Evolutionary conservation across 1,140 invertebrate genomes (phyloP), one percentile per base, ranked within the genome.

Genomic region (Drosophila rufa): DNA sequence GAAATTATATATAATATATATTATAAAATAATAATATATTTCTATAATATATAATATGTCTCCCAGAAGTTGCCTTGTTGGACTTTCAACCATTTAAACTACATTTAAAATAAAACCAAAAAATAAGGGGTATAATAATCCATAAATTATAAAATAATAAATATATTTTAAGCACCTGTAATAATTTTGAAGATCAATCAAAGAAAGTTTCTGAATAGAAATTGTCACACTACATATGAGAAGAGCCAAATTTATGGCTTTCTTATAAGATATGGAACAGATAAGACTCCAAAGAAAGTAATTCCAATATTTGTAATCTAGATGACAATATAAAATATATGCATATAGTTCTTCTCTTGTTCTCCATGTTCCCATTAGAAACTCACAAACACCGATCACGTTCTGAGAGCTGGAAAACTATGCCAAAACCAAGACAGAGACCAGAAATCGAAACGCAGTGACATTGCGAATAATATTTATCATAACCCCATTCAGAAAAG

Each of bases 401-500:
- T 64, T 58, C 62, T 58, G 36, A 58, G 42, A 42, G 17, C n/a
- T 55, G 22, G 7, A 68, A 33, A 78, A 77, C 17, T 61, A 57
- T 69, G 74, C 43, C 64, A 55, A 64, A 22, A 12, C 40, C 40
- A 40, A 36, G 46, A 5, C 22, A 19, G 17, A 11, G 45, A 30
- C 43, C 36, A 73, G 75, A 70, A 61, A 77, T 59, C 51, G 67
- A 61, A 60, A 38, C 59, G 55, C 50, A 61, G 74, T 76, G 62
- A 76, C 74, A 76, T 74, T 55, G 75, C 46, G 42, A 58, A 85
- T 82, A 43, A 64, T 51, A 79, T 86, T 70, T 70, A 89, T 83
- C 71, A 83, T 78, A 90, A 68, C 85, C 75, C 53, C 70, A 75
- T 85, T 85, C 69, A 65, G 83, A 90, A 82, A 90, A 90, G 85